Evolutionary conservation across 2,888 invertebrate species (phyloP).

Genomic region (Ormyrus nitidulus): DNA sequence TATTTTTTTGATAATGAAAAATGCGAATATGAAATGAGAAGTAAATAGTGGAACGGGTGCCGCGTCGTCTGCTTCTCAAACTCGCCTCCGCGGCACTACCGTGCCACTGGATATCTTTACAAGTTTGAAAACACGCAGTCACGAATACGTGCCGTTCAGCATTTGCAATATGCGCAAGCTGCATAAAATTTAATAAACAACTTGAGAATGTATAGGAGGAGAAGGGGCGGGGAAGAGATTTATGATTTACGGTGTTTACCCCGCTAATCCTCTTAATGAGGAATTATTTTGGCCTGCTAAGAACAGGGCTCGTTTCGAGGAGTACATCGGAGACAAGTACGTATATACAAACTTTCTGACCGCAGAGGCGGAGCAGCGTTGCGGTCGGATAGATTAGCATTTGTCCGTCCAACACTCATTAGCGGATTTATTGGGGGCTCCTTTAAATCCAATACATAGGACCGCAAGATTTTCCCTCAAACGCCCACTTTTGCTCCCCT

Average conservation of each 20-base stretch:
- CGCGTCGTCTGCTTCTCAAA: too few species aligned
- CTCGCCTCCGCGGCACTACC: too few species aligned
- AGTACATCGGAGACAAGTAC: too few species aligned
- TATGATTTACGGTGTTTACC: constrained; percentile 68
- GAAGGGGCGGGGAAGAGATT: background rate
- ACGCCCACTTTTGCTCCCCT: constrained; percentile 58
- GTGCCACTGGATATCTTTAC: too few species aligned
- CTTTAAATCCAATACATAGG: constrained; percentile 57
- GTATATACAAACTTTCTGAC: background rate
- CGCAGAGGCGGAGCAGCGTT: constrained; percentile 63
- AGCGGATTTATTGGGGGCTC: constrained; percentile 68
- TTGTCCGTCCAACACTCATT: constrained; percentile 68
- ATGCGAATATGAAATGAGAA: too few species aligned
- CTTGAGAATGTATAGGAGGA: background rate
- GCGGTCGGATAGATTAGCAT: constrained; percentile 70
- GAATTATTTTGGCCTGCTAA: constrained; percentile 58
- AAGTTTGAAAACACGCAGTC: too few species aligned
- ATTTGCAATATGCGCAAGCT: too few species aligned
- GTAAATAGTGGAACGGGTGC: too few species aligned
- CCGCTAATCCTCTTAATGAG: constrained; percentile 66
- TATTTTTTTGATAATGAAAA: too few species aligned
- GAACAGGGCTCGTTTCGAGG: background rate
- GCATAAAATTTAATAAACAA: too few species aligned
- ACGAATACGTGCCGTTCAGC: too few species aligned
- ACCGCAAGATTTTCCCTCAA: constrained; percentile 25